A percentile compares a stretch with the other conserved stretches of the same genome.
These are phyloP conservation scores for Linurgus olivaceus DNA, from an alignment of 2,797 vertebrate genomes.

Conservation along the genomic window DNA sequence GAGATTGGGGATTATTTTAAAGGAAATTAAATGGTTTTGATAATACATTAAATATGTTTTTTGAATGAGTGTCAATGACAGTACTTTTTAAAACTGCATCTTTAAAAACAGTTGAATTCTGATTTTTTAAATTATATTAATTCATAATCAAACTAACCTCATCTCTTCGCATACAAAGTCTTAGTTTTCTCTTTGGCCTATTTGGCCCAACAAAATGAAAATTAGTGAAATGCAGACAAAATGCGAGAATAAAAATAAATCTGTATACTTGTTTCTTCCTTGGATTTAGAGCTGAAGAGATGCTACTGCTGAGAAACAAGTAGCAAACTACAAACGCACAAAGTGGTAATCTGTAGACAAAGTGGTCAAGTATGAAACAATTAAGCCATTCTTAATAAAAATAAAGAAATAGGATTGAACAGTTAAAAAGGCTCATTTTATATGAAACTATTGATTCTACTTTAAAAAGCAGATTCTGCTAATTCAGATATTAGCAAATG, in stretches of 20 bases:
- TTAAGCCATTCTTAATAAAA: neutral
- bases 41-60: neutral
- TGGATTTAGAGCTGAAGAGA: neutral
- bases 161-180: neutral
- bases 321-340: neutral
- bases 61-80: neutral
- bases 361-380: neutral
- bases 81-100: neutral
- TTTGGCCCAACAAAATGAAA: neutral
- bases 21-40: neutral
- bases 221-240: neutral
- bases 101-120: neutral
- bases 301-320: neutral
- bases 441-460: neutral
- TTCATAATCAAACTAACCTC: neutral
- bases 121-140: neutral
- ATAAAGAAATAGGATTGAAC: neutral
- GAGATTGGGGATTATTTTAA: neutral
- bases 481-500: neutral
- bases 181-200: neutral
- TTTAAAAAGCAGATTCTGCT: neutral
- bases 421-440: neutral
- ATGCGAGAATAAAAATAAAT: neutral
- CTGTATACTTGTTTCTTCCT: neutral
- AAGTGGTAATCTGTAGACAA: neutral